Conservation (phyloP, 2,888 invertebrate species). For the Plebejus argus region DNA sequence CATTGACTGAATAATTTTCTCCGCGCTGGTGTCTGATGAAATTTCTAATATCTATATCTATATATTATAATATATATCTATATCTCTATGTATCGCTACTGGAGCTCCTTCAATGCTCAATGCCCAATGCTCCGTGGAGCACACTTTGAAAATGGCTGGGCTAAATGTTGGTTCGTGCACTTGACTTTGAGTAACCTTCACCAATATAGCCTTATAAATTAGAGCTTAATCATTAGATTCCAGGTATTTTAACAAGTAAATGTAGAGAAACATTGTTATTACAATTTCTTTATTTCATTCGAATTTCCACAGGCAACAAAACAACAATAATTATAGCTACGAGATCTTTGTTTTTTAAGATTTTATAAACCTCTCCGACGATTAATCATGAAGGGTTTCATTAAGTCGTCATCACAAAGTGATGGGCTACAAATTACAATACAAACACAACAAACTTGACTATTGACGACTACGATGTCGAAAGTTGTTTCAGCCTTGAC, state of each 20-base stretch:
- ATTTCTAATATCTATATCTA: too few species aligned
- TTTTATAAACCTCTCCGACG: background rate
- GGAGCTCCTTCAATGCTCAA: too few species aligned
- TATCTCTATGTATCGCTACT: too few species aligned
- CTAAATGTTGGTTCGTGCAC: background rate
- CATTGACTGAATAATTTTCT: too few species aligned
- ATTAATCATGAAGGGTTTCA: background rate
- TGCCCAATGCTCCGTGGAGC: too few species aligned
- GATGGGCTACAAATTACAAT: background rate
- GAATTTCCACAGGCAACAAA: too few species aligned
- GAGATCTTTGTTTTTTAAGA: too few species aligned
- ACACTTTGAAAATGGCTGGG: too few species aligned
- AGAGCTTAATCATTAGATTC: background rate
- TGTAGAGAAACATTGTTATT: background rate
- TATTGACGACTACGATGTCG: conserved; percentile 27
- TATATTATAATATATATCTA: too few species aligned
- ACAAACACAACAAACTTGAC: background rate
- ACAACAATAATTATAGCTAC: too few species aligned
- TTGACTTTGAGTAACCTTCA: background rate
- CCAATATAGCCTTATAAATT: background rate
- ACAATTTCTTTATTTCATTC: background rate
- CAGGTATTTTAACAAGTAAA: background rate
- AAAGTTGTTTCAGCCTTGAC: conserved; percentile 42
- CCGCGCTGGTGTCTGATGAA: too few species aligned
- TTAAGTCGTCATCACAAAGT: background rate